phyloP scores from a whole-genome alignment of 2,888 invertebrate genomes.

The Brachypalpus laphriformis region DNA sequence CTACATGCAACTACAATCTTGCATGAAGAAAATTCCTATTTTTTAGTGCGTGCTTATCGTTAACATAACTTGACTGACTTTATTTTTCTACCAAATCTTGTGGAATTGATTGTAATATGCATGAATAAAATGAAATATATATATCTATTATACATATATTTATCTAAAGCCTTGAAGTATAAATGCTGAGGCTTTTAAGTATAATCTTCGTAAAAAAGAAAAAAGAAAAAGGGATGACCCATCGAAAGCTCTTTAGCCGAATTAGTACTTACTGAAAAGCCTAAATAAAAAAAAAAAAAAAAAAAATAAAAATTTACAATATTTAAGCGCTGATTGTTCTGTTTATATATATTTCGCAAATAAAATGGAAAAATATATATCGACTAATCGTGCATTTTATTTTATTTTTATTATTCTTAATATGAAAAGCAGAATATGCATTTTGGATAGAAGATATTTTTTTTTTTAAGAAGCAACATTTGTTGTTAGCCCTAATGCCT shows the following conservation, averaged over 20 bases:
- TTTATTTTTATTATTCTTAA: neutral
- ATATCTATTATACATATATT: neutral
- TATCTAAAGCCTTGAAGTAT: constrained; percentile 27
- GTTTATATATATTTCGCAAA: neutral
- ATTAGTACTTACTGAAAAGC: neutral
- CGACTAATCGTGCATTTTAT: constrained; percentile 30
- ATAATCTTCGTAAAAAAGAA: neutral
- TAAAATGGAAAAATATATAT: neutral
- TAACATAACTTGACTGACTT: neutral
- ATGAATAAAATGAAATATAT: neutral
- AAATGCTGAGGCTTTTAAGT: neutral
- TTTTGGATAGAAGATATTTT: neutral
- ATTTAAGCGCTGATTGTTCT: constrained; percentile 35
- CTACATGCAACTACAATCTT: neutral
- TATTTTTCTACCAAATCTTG: neutral
- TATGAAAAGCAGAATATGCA: constrained; percentile 51
- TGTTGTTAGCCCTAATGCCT: constrained; percentile 22
- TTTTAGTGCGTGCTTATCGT: neutral
- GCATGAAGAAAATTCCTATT: neutral
- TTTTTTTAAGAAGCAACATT: constrained; percentile 26
- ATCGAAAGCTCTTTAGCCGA: constrained; percentile 48
- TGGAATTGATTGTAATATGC: neutral
- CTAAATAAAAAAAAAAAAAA: neutral
- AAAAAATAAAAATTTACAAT: no score
- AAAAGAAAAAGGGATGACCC: constrained; percentile 20